Evolutionary conservation across 2,797 vertebrate species (phyloP).

Genomic region (Chelon auratus): DNA sequence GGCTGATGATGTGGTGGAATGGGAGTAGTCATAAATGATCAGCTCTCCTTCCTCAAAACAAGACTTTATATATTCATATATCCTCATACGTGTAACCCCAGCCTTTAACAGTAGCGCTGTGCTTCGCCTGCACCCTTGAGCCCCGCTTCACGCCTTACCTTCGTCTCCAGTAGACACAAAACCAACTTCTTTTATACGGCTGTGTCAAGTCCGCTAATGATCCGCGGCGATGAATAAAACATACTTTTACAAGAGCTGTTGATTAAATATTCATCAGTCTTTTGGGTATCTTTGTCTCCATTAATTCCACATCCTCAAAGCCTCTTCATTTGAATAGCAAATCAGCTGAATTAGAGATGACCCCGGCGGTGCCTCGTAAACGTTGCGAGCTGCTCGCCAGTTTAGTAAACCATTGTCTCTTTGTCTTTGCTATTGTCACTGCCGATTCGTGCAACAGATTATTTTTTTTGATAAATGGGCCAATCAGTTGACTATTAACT

Average conservation of each 20-base stretch:
- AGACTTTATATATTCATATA: no score
- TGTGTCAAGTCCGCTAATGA: conserved; percentile 1
- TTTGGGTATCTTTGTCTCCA: conserved; percentile 15
- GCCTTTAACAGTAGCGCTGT: no score
- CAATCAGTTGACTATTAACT: neutral
- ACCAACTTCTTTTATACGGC: neutral
- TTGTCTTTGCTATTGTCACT: neutral
- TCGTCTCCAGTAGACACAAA: neutral
- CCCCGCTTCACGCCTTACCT: neutral
- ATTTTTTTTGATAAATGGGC: neutral
- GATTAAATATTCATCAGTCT: conserved; percentile 38
- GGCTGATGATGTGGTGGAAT: no score
- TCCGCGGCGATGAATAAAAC: conserved; percentile 24
- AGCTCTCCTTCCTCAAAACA: no score
- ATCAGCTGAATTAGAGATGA: conserved; percentile 17
- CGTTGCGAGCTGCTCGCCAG: neutral
- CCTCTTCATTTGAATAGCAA: conserved; percentile 33
- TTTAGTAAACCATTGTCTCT: neutral
- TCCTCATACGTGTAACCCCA: no score
- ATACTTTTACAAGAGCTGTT: conserved; percentile 10
- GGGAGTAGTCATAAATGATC: no score
- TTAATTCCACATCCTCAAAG: conserved; percentile 28
- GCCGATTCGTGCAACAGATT: no score
- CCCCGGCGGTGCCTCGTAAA: neutral
- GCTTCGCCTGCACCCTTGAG: no score